A percentile compares a stretch with the other conserved stretches of the same genome.
Conservation (phyloP, 2,888 invertebrate genomes). For the Diaprepes abbreviatus region DNA sequence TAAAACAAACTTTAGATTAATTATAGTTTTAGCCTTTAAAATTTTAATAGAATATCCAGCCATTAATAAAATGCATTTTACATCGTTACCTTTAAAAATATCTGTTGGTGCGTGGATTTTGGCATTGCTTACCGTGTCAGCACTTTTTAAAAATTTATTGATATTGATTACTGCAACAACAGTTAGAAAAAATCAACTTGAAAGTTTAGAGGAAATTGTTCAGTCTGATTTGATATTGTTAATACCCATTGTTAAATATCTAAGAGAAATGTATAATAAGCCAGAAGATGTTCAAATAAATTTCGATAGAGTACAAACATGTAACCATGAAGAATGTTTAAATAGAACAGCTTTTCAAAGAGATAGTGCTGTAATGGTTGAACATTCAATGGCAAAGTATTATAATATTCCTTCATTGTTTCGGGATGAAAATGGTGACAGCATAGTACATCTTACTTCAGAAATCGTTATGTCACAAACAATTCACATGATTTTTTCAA, state of each 20-base stretch:
- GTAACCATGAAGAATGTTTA: neutral
- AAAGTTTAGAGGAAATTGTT: neutral
- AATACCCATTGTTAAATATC: neutral
- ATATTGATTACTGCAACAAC: conserved; percentile 11
- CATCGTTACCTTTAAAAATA: neutral
- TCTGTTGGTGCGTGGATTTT: neutral
- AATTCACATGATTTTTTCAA: conserved; percentile 17
- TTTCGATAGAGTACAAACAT: neutral
- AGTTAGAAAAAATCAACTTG: neutral
- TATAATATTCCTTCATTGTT: conserved; percentile 1
- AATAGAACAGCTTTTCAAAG: neutral
- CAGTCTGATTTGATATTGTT: neutral
- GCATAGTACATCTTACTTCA: conserved; percentile 5
- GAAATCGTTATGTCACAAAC: neutral
- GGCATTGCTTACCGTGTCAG: conserved; percentile 1
- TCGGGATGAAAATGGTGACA: neutral
- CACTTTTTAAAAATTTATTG: conserved; percentile 13
- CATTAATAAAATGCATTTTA: neutral
- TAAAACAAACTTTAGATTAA: neutral
- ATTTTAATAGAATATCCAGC: neutral
- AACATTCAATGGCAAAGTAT: neutral
- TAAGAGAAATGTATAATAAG: neutral
- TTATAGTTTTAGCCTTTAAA: neutral
- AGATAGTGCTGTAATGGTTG: neutral
- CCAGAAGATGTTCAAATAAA: neutral